Evolutionary conservation across 2,888 invertebrate species (phyloP), one percentile per base, ranked within the genome.

Genomic region (Coremacera marginata): DNA sequence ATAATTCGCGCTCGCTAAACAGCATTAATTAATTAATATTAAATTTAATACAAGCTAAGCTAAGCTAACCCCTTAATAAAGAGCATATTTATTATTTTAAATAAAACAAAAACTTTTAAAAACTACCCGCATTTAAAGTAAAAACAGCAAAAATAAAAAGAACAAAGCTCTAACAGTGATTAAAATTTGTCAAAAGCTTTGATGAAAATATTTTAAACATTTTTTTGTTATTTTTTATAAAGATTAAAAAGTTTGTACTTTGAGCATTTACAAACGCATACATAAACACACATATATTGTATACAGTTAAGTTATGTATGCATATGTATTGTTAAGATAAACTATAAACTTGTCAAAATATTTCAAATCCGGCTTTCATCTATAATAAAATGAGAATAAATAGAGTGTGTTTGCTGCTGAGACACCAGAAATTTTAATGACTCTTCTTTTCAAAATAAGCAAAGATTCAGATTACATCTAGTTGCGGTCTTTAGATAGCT

Each of bases 331-430:
- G 49, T 44, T 62, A 72, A 72, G 34, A 63, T 65, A 60, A 60
- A 55, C 55, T 55, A 44, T 25, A 63, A 72, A 44, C 52, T 55
- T 70, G 51, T 37, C 51, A 22, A 73, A 73, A 65, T 63, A 63
- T 65, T 63, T 49, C 11, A 65, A 73, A 63, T 52, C 73, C 52
- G 52, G 73, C 73, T 73, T 73, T 73, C 73, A 52, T 73, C 73
- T 63, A 63, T 25, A 68, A 74, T 74, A 74, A 74, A 74, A 31
- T 74, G 63, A 52, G 65, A 70, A 57, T 71, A 71, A 55, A 34
- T 19, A 52, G 31, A 31, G 71, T 71, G 51, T 27, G 34, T 65
- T 49, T 74, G 52, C 34, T 44, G 44, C 51, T 34, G 31, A 60
- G 52, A 63, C 73, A 65, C 65, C 63, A 37, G 44, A 73, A 72